Percentiles rank a stretch among this genome's conserved stretches.
Conservation (phyloP, 2,888 invertebrate species). For the Nephrotoma appendiculata region DNA sequence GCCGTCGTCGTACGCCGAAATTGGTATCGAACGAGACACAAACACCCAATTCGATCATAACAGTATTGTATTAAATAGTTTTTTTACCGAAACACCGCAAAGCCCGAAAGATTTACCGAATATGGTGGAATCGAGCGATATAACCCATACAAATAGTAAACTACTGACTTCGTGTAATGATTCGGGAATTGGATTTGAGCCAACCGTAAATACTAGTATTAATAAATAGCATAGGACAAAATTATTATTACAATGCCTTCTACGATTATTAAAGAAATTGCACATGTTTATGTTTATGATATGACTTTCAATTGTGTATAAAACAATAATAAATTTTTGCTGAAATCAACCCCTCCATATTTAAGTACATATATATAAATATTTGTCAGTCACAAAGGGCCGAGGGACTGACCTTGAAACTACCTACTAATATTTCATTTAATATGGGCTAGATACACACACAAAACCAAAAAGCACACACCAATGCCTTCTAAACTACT, state of each 20-base stretch:
- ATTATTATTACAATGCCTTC: neutral
- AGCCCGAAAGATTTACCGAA: neutral
- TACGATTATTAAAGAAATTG: neutral
- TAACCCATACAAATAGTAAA: neutral
- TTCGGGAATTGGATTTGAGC: neutral
- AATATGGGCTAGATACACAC: no score
- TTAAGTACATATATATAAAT: neutral
- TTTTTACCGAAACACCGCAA: constrained; percentile 23
- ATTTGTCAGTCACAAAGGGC: neutral
- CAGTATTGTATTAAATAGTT: constrained; percentile 34
- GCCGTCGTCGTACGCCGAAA: constrained; percentile 35
- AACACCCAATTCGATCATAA: constrained; percentile 27
- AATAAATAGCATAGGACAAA: neutral
- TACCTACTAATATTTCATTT: no score
- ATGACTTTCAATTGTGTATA: neutral
- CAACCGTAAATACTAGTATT: neutral
- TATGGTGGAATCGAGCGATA: neutral
- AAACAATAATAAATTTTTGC: neutral
- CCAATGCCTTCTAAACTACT: no score
- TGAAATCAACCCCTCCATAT: no score
- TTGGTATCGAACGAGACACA: constrained; percentile 36
- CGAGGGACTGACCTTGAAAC: neutral
- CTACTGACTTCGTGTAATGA: neutral
- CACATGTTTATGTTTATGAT: neutral
- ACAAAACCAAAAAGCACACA: no score